Evolutionary conservation across 2,113 vertebrate genomes (phyloP).

Genomic region (Barbus barbus): DNA sequence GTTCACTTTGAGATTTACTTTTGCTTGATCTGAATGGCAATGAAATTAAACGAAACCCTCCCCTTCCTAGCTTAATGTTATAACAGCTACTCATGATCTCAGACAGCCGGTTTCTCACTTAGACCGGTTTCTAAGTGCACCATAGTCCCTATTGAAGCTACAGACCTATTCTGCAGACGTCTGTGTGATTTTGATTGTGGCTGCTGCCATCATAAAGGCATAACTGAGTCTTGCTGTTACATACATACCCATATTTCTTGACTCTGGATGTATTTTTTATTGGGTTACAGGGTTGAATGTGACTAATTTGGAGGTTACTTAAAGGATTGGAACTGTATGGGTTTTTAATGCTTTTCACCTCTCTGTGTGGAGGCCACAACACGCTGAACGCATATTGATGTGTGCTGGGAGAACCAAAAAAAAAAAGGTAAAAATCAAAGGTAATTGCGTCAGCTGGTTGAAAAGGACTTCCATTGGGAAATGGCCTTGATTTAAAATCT

Average conservation of each 20-base stretch:
- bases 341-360: constrained; percentile 6
- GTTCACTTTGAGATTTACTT: constrained; percentile 60
- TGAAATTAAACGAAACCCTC: constrained; percentile 50
- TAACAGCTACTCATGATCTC: constrained; percentile 51
- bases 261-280: neutral
- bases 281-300: neutral
- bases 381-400: constrained; percentile 19
- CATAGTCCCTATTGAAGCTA: neutral
- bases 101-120: too few species aligned
- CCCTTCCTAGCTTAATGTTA: constrained; percentile 53
- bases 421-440: constrained; percentile 18
- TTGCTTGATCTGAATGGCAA: constrained; percentile 71
- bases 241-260: neutral
- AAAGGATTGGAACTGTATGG: neutral
- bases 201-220: neutral
- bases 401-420: constrained; percentile 8
- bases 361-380: constrained; percentile 25
- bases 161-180: neutral
- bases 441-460: constrained; percentile 46
- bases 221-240: neutral
- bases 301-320: neutral
- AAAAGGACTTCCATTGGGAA: constrained; percentile 38
- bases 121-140: too few species aligned
- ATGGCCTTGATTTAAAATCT: constrained; percentile 35
- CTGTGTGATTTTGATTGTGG: neutral